A percentile compares a stretch with the other conserved stretches of the same genome.
Evolutionary conservation across 2,888 invertebrate species (phyloP).

Genomic region (Lumbricus terrestris): DNA sequence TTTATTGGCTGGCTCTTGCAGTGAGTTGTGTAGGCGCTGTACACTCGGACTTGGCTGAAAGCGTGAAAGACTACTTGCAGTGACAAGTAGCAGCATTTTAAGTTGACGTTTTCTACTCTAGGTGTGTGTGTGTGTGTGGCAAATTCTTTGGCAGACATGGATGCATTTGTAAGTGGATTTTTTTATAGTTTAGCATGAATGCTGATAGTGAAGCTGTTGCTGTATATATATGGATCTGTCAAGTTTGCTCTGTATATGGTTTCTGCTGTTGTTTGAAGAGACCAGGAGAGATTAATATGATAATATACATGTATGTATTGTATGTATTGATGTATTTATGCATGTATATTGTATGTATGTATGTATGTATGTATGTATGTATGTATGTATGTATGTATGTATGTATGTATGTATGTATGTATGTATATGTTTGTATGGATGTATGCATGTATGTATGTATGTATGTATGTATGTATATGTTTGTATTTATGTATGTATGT

Average conservation of each 20-base stretch:
- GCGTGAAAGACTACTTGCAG: neutral
- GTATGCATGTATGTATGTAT: neutral
- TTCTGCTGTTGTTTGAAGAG: too few species aligned
- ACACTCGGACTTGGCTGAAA: neutral
- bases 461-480: too few species aligned
- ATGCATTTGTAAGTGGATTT: neutral
- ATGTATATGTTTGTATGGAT: too few species aligned
- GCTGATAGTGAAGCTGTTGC: neutral
- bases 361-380: slow-evolving; percentile 12
- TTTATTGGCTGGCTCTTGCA: neutral
- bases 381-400: slow-evolving; percentile 17
- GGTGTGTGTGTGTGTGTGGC: neutral
- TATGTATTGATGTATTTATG: slow-evolving; percentile 10
- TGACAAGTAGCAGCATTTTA: neutral
- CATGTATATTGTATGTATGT: slow-evolving; percentile 15
- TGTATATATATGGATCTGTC: neutral
- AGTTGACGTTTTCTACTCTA: neutral
- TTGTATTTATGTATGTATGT: too few species aligned
- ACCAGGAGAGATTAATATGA: neutral
- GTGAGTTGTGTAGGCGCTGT: neutral
- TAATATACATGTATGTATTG: neutral
- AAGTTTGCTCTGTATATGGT: neutral
- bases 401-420: slow-evolving; percentile 17
- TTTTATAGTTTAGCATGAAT: too few species aligned
- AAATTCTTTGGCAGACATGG: neutral